These are phyloP conservation scores for Gambusia affinis DNA, from an alignment of 2,113 vertebrate genomes.

Conservation along the genomic window DNA sequence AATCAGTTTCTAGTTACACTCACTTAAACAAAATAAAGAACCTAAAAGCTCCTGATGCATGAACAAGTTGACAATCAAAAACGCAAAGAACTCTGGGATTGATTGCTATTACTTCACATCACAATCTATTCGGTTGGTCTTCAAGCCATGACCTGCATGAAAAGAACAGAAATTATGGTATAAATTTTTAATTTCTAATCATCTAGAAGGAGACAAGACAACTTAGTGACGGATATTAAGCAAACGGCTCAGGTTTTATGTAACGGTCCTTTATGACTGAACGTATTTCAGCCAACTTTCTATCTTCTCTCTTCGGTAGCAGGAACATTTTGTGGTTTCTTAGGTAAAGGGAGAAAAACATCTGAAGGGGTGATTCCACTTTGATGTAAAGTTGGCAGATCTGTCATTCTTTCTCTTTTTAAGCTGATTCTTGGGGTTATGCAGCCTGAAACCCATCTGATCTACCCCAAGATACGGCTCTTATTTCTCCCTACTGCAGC, in stretches of 20 bases:
- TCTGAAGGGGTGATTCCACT: conserved; percentile 51
- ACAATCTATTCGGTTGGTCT: conserved; percentile 16
- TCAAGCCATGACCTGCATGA: conserved; percentile 3
- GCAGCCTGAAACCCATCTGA: conserved; percentile 55
- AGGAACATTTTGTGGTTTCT: conserved; percentile 52
- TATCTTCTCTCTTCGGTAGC: conserved; percentile 24
- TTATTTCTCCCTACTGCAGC: conserved; percentile 42
- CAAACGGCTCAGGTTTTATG: conserved; percentile 57
- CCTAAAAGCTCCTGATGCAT: conserved; percentile 7
- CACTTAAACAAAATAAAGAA: neutral
- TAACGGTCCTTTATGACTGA: conserved; percentile 26
- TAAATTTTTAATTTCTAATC: conserved; percentile 44
- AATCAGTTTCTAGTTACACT: conserved; percentile 11
- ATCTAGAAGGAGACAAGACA: conserved; percentile 34
- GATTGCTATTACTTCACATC: conserved; percentile 15
- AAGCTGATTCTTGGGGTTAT: conserved; percentile 63
- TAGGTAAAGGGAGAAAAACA: conserved; percentile 50
- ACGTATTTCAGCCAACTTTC: conserved; percentile 14
- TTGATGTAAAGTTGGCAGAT: conserved; percentile 67
- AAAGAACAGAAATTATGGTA: conserved; percentile 15
- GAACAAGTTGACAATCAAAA: neutral
- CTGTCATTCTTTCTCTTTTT: conserved; percentile 60
- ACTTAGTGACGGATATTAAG: conserved; percentile 40
- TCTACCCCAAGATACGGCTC: conserved; percentile 53
- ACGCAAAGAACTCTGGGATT: neutral